phyloP scores from a whole-genome alignment of 2,888 invertebrate genomes.

The Calameuta pallipes region DNA sequence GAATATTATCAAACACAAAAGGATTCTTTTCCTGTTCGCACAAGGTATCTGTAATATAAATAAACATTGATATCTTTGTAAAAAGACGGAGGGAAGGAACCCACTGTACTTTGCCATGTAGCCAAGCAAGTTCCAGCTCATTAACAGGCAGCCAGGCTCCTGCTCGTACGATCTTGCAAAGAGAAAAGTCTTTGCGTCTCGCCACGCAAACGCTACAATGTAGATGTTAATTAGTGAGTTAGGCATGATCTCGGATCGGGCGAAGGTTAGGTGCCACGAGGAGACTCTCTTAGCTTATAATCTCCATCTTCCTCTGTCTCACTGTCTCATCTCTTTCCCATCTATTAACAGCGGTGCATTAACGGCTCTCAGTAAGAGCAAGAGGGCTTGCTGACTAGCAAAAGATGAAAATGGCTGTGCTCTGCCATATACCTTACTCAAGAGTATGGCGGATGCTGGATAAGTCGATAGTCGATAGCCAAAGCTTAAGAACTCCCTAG shows the following conservation, averaged over 20 bases:
- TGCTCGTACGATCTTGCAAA: not conserved
- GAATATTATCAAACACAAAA: not conserved
- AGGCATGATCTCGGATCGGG: conserved; percentile 3
- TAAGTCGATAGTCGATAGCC: not conserved
- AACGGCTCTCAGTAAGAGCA: not conserved
- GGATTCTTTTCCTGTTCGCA: not conserved
- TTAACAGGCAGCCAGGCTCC: not conserved
- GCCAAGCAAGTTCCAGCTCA: conserved; percentile 3
- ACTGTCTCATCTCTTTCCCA: not conserved
- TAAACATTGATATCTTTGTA: not conserved
- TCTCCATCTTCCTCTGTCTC: not conserved
- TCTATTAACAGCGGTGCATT: not conserved
- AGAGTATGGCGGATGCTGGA: not conserved
- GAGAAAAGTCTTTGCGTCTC: not conserved
- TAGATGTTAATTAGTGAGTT: conserved; percentile 33
- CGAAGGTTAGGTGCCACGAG: conserved; percentile 1
- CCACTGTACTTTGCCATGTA: not conserved
- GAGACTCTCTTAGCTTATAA: not conserved
- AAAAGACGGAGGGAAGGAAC: not conserved
- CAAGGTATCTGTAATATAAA: not conserved
- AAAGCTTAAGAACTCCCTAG: conserved; percentile 24
- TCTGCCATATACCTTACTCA: not conserved
- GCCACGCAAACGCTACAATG: conserved; percentile 21
- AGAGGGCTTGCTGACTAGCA: not conserved
- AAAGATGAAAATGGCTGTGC: not conserved